Percentiles rank a stretch among this genome's conserved stretches.
Evolutionary conservation across 1,140 invertebrate genomes (phyloP).

Genomic region (Drosophila arawakana): DNA sequence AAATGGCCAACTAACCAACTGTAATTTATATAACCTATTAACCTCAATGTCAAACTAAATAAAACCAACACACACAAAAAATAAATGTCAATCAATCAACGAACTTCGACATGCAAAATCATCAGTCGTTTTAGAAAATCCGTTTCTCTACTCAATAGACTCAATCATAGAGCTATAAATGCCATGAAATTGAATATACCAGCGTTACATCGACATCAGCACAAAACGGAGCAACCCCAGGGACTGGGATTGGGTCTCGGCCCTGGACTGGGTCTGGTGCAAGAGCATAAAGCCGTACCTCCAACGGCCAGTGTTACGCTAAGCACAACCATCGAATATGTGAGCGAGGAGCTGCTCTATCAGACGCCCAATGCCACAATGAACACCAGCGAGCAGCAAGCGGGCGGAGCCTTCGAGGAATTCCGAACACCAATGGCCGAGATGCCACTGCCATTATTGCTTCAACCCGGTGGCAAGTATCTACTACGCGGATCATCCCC

Average conservation of each 20-base stretch:
- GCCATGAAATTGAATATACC: constrained; percentile 83
- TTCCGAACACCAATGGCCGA: constrained; percentile 76
- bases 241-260: constrained; percentile 2
- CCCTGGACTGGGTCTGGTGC: constrained; percentile 10
- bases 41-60: constrained; percentile 38
- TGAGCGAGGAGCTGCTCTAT: constrained; percentile 72
- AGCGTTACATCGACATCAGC: constrained; percentile 48
- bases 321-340: constrained; percentile 72
- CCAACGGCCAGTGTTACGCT: constrained; percentile 34
- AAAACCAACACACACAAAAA: constrained; percentile 20
- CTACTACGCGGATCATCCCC: constrained; percentile 40
- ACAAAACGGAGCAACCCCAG: constrained; percentile 32
- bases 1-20: constrained; percentile 65
- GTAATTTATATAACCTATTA: constrained; percentile 47
- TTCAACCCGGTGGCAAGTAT: constrained; percentile 1
- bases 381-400: constrained; percentile 30
- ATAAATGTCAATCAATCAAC: constrained; percentile 43
- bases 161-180: constrained; percentile 83
- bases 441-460: constrained; percentile 53
- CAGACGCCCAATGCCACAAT: constrained; percentile 79
- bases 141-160: constrained; percentile 84
- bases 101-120: constrained; percentile 37
- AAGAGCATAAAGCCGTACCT: constrained; percentile 23
- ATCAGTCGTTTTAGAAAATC: constrained; percentile 84
- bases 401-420: constrained; percentile 54